A percentile compares a stretch with the other conserved stretches of the same genome.
Evolutionary conservation across 23 tunicate species (phyloP).

Genomic region (Styela clava): DNA sequence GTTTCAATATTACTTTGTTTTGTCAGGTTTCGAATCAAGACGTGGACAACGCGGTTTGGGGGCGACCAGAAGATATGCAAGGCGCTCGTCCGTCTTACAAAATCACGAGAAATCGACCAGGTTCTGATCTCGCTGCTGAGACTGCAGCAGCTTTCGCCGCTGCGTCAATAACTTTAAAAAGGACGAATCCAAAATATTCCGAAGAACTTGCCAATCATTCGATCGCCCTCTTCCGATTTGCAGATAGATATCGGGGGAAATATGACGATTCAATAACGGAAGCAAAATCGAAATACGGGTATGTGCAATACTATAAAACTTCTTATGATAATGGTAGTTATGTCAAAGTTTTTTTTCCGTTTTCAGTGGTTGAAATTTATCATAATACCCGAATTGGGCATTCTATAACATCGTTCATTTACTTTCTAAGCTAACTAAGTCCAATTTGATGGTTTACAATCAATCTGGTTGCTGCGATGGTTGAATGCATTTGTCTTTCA

Average conservation of each 20-base stretch:
- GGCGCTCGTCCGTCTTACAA: conserved; percentile 61
- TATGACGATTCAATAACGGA: conserved; percentile 71
- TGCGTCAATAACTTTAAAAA: conserved; percentile 55
- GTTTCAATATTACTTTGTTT: no score
- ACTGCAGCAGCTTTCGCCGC: conserved; percentile 93
- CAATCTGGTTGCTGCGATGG: no score
- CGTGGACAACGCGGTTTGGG: conserved; percentile 68
- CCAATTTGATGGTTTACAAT: no score
- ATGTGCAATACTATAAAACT: not conserved
- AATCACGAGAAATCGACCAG: conserved; percentile 55
- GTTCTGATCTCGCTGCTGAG: conserved; percentile 93
- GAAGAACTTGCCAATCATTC: conserved; percentile 42
- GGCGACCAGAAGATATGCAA: conserved; percentile 88
- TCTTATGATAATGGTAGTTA: not conserved
- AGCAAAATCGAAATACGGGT: conserved; percentile 52
- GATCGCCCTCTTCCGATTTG: conserved; percentile 55
- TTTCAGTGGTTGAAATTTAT: no score
- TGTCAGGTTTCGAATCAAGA: conserved; percentile 57
- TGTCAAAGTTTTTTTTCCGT: no score
- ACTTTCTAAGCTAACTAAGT: no score
- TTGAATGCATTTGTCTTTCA: no score
- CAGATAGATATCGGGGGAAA: conserved; percentile 61
- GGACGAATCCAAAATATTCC: conserved; percentile 52
- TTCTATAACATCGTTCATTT: no score
- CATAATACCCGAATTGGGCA: no score